A percentile compares a stretch with the other conserved stretches of the same genome.
phyloP scores from a whole-genome alignment of 1,140 invertebrate genomes.

The Lucilia sericata region DNA sequence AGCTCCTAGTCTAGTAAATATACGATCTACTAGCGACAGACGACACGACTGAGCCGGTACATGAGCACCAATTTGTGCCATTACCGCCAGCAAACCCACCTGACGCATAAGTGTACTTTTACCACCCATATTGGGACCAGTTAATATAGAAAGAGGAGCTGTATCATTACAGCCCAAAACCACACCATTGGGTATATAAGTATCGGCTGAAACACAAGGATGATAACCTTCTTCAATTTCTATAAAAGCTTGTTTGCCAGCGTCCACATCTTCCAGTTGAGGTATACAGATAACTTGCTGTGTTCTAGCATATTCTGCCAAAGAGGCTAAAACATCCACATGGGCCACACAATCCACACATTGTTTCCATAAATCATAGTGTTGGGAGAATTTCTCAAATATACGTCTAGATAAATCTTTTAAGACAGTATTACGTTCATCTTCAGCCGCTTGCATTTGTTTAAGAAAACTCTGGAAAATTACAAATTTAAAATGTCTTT shows the following conservation, averaged over 20 bases:
- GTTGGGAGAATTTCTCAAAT: constrained; percentile 90
- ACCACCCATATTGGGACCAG: constrained; percentile 98
- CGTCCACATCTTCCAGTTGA: constrained; percentile 67
- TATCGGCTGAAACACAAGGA: constrained; percentile 84
- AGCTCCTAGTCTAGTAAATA: constrained; percentile 95
- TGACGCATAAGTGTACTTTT: constrained; percentile 98
- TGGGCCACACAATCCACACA: constrained; percentile 84
- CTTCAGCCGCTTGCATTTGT: constrained; percentile 84
- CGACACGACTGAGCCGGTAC: constrained; percentile 87
- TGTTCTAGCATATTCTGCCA: constrained; percentile 82
- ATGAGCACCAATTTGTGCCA: constrained; percentile 91
- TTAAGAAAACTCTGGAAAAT: constrained; percentile 75
- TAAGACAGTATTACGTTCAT: constrained; percentile 79
- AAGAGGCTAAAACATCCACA: constrained; percentile 87
- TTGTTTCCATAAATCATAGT: constrained; percentile 84
- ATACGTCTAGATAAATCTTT: constrained; percentile 90
- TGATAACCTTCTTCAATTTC: constrained; percentile 88
- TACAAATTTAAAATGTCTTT: constrained; percentile 45
- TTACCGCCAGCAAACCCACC: constrained; percentile 86
- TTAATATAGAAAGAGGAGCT: constrained; percentile 78
- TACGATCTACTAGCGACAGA: constrained; percentile 88
- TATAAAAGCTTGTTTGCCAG: constrained; percentile 78
- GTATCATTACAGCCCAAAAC: constrained; percentile 71
- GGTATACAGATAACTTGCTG: constrained; percentile 83
- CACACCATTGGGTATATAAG: constrained; percentile 92